Percentiles rank a stretch among this genome's conserved stretches.
Evolutionary conservation across 1,140 invertebrate genomes (phyloP).

Genomic region (Hermetia illucens): DNA sequence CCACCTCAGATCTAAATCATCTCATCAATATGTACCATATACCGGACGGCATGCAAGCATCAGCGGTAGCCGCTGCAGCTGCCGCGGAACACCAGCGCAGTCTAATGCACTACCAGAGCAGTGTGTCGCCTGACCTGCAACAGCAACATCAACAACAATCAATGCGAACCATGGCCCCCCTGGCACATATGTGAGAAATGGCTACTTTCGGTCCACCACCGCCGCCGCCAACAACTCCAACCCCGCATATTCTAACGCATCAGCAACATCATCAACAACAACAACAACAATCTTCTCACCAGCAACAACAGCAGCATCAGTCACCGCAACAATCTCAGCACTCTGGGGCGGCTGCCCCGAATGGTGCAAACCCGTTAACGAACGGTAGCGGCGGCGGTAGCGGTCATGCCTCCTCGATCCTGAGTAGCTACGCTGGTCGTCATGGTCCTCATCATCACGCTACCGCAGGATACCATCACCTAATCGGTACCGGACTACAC

Average conservation of each 20-base stretch:
- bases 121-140: constrained; percentile 27
- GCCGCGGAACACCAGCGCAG: constrained; percentile 32
- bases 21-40: constrained; percentile 49
- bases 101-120: constrained; percentile 27
- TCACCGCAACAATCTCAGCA: constrained; percentile 9
- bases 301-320: constrained; percentile 16
- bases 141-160: constrained; percentile 38
- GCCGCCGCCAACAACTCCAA: constrained; percentile 4
- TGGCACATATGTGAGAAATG: constrained; percentile 63
- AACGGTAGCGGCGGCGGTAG: not conserved
- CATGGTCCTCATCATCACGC: too few species aligned
- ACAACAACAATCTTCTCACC: constrained; percentile 16
- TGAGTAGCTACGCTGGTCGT: too few species aligned
- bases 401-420: too few species aligned
- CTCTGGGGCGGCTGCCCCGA: not conserved
- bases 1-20: constrained; percentile 38
- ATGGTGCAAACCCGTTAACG: not conserved
- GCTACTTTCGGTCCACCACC: constrained; percentile 20
- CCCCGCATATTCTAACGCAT: constrained; percentile 4
- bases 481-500: too few species aligned
- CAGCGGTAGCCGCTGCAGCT: constrained; percentile 29
- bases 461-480: too few species aligned
- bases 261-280: constrained; percentile 15
- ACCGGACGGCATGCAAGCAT: constrained; percentile 34
- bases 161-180: constrained; percentile 46